Base-by-base conservation (phyloP, 2,113 vertebrate species). In the Otus sunia region DNA sequence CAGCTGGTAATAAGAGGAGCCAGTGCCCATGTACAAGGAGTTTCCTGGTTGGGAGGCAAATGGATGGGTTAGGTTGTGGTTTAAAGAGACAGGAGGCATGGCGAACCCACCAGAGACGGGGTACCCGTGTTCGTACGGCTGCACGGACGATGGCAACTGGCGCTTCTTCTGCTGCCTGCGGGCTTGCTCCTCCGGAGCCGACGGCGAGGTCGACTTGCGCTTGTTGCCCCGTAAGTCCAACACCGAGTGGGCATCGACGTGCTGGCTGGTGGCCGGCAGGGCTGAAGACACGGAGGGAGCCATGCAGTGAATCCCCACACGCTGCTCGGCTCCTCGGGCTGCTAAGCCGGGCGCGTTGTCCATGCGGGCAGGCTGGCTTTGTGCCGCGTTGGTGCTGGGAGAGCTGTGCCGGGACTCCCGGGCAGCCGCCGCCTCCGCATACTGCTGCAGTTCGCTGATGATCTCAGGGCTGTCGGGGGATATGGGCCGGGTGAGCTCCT, bases 391-490 rank as follows among this genome's bases (percentile, higher is more conserved):
- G 96, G 95, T 12, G 91, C 96, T 97, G 41, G 98, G 96, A 59
- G 99, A 97, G 45, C 97, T 97, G 86, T 98, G 98, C 17, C 78
- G 84, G 25, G 98, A 86, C 82, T 98, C 97, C 3, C 98, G 98
- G 41, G 98, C 97, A 0, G 98, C 98, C 2, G 98, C 96, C 14
- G 98, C 98, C 63, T 98, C 98, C 0, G 99, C 97, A 20, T 99
- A 99, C 97, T 98, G 98, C 96, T 99, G 99, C 97, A 99, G 98
- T 97, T 99, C 99, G 7, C 98, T 97, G 96, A 99, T 98, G 92
- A 99, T 99, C 97, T 99, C 99, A 0, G 99, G 98, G 95, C 99
- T 99, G 96, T 99, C 98, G 0, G 99, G 99, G 88, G 99, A 99
- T 82, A 99, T 98, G 14, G 98, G 98, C 60, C 96, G 98, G 77